Conservation (phyloP, 2,113 vertebrate species). For the Pimephales promelas region DNA sequence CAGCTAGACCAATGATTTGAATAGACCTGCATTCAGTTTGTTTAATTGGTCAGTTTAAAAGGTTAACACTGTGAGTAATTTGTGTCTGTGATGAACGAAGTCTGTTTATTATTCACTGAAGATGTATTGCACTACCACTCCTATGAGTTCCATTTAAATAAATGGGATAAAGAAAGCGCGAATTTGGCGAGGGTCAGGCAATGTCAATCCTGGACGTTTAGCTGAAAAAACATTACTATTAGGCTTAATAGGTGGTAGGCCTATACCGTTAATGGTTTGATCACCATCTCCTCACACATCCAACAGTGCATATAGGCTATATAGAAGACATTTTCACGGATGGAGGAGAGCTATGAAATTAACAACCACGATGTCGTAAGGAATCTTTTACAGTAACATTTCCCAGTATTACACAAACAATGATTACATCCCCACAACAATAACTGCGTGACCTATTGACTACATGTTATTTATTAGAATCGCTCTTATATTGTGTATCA, state of each 20-base stretch:
- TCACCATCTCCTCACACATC: slow-evolving; percentile 8
- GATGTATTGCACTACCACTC: slow-evolving; percentile 10
- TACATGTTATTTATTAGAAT: neutral
- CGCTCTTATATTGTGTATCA: neutral
- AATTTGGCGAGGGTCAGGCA: slow-evolving; percentile 71
- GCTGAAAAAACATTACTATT: slow-evolving; percentile 76
- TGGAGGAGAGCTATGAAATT: neutral
- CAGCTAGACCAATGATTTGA: neutral
- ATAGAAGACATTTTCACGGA: neutral
- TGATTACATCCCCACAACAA: neutral
- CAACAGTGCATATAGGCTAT: slow-evolving; percentile 18
- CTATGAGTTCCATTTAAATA: slow-evolving; percentile 50
- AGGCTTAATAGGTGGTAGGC: slow-evolving; percentile 62
- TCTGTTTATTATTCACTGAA: slow-evolving; percentile 52
- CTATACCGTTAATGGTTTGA: slow-evolving; percentile 48
- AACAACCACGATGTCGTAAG: neutral
- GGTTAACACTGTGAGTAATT: slow-evolving; percentile 44
- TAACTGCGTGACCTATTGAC: neutral
- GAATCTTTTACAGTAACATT: neutral
- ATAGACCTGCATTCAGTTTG: neutral
- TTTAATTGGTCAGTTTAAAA: slow-evolving; percentile 48
- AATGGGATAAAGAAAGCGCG: slow-evolving; percentile 69
- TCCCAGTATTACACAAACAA: neutral
- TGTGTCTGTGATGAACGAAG: slow-evolving; percentile 23
- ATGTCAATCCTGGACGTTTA: slow-evolving; percentile 74